A percentile compares a stretch with the other conserved stretches of the same genome.
Evolutionary conservation across 2,797 vertebrate species (phyloP).

Genomic region (Adrianichthys oophorus): DNA sequence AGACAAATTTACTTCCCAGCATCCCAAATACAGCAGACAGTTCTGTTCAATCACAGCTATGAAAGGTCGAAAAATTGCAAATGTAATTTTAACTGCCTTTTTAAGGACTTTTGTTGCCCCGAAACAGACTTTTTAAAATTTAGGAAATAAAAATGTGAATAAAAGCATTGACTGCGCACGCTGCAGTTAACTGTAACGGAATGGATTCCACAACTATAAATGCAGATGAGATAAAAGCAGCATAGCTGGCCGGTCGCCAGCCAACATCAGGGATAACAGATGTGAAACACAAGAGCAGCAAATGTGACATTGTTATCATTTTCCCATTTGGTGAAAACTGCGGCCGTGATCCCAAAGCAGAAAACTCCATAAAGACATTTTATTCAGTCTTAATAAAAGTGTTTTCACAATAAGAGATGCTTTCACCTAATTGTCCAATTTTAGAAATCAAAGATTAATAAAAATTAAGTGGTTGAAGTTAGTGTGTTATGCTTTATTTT

Average conservation of each 20-base stretch:
- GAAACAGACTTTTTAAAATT: no score
- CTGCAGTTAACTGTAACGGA: conserved; percentile 5
- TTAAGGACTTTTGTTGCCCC: neutral
- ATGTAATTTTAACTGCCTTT: conserved; percentile 5
- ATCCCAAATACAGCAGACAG: conserved; percentile 24
- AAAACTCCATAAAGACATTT: conserved; percentile 10
- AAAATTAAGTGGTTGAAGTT: conserved; percentile 22
- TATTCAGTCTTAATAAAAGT: conserved; percentile 1
- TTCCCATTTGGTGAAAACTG: conserved; percentile 39
- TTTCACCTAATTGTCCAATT: conserved; percentile 1
- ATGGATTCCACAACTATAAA: conserved; percentile 17
- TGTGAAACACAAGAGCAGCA: conserved; percentile 36
- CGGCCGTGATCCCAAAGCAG: conserved; percentile 25
- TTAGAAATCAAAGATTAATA: no score
- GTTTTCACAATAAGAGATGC: neutral
- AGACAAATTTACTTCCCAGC: conserved; percentile 45
- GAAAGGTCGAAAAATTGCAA: conserved; percentile 14
- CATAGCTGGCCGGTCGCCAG: conserved; percentile 44
- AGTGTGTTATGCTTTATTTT: conserved; percentile 46
- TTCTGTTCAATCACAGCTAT: conserved; percentile 11
- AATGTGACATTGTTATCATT: conserved; percentile 39
- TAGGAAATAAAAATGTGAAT: neutral
- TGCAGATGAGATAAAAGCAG: conserved; percentile 10
- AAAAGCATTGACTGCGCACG: neutral
- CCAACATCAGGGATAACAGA: conserved; percentile 50